A percentile compares a stretch with the other conserved stretches of the same genome.
phyloP scores from a whole-genome alignment of 2,888 invertebrate genomes.

The Alviniconcha strummeri region DNA sequence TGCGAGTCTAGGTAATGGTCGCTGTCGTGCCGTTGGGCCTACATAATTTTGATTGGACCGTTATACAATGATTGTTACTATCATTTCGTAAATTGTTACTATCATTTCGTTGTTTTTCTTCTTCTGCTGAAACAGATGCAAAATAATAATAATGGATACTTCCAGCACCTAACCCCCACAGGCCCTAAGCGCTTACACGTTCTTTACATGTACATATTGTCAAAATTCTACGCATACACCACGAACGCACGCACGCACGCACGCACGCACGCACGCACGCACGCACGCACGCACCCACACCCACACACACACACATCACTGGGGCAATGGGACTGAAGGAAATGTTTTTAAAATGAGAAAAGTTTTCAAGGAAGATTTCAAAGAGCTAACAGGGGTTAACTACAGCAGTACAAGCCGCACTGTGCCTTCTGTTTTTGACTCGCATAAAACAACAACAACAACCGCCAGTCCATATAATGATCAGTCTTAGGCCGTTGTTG shows the following conservation, averaged over 20 bases:
- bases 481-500: background rate
- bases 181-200: background rate
- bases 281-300: slow-evolving; percentile 15
- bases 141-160: no score
- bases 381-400: background rate
- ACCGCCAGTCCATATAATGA: background rate
- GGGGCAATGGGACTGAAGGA: background rate
- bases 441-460: no score
- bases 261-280: slow-evolving; percentile 12
- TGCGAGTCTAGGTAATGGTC: no score
- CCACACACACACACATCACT: background rate
- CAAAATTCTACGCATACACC: background rate
- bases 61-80: no score
- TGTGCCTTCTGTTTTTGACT: no score
- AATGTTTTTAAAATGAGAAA: background rate
- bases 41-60: no score
- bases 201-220: background rate
- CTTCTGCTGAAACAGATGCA: background rate
- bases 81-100: no score
- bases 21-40: no score
- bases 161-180: background rate
- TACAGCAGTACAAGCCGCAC: no score
- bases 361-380: background rate
- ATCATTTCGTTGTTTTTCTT: background rate
- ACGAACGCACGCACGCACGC: background rate